Base-by-base conservation (phyloP, 2,113 vertebrate species). In the Anhinga rufa region DNA sequence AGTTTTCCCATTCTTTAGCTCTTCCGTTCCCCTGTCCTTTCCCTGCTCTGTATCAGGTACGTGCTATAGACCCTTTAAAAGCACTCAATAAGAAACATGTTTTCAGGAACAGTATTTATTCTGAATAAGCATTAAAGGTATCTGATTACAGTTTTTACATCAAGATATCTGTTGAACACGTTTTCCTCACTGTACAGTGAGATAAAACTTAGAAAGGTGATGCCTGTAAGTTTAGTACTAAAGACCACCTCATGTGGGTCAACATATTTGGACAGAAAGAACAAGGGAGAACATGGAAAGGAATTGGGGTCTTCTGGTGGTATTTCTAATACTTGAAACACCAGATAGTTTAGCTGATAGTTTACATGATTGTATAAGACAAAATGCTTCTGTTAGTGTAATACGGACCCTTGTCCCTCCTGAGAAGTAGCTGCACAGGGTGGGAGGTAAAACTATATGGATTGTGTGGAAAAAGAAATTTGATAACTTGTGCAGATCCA, bases 161-260 rank as follows among this genome's bases (percentile, higher is more conserved):
- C 17, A 17, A 58, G 21, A 11, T 65, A 28, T 14, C 15, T 44
- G 10, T 40, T 60, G 29, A 76, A 66, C 0, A 0, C 3, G 0
- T 54, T 94, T 90, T 81, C 13, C 25, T 65, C 10, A 34, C 13
- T 57, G 36, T 61, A 66, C 7, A 49, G 9, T 52, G 34, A 74
- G 62, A 52, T 16, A 14, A 76, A 89, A 79, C 26, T 42, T 74
- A 44, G 24, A 70, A 52, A 40, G 15, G 4, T 72, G 16, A 5
- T 4, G 4, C 6, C 58, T 90, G 28, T 60, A 74, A 36, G 32
- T 64, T 80, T 38, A 31, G 3, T 32, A 40, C 12, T 69, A 57
- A 83, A 49, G 29, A 42, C 22, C 7, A 48, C 24, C 34, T 70
- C 40, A 57, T 32, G 21, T 10, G 16, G 15, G 7, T 72, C 31